Conservation (phyloP, 1,140 invertebrate genomes). For the Drosophila burlai region DNA sequence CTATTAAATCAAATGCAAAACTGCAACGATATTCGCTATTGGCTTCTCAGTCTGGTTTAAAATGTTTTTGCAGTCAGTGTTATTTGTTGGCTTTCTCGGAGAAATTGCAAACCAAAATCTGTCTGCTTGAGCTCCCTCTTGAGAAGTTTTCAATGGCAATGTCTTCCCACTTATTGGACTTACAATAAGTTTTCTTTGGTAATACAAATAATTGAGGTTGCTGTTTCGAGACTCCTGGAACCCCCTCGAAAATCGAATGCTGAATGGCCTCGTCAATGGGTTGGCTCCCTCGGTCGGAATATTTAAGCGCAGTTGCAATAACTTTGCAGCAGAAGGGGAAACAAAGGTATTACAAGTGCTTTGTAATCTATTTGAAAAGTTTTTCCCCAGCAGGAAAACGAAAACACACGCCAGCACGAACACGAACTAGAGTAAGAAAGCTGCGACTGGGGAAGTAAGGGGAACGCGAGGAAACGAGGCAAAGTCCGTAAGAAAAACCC, state of each 20-base stretch:
- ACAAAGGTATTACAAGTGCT: constrained; percentile 72
- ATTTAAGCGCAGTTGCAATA: constrained; percentile 78
- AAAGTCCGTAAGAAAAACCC: constrained; percentile 48
- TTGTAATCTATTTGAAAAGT: constrained; percentile 80
- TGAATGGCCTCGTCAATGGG: constrained; percentile 62
- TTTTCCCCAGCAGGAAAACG: constrained; percentile 42
- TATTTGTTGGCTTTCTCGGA: neutral
- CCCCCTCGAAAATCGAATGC: constrained; percentile 11
- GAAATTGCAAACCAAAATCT: neutral
- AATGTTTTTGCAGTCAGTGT: neutral
- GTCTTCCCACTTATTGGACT: neutral
- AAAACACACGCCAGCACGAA: constrained; percentile 32
- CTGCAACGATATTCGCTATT: too few relatives aligned
- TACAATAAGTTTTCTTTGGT: neutral
- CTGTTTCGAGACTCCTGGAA: neutral
- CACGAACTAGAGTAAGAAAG: constrained; percentile 36
- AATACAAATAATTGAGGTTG: constrained; percentile 14
- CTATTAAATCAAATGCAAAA: too few relatives aligned
- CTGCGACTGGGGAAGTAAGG: neutral
- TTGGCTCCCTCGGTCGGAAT: constrained; percentile 22
- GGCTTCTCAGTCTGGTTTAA: neutral
- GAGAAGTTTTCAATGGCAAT: neutral
- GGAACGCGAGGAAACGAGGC: constrained; percentile 1
- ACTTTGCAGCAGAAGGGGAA: constrained; percentile 59
- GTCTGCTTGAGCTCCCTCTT: neutral